Percentiles rank a stretch among this genome's conserved stretches.
These are phyloP conservation scores for Silurus asotus DNA, from an alignment of 2,113 vertebrate genomes.

Conservation along the genomic window DNA sequence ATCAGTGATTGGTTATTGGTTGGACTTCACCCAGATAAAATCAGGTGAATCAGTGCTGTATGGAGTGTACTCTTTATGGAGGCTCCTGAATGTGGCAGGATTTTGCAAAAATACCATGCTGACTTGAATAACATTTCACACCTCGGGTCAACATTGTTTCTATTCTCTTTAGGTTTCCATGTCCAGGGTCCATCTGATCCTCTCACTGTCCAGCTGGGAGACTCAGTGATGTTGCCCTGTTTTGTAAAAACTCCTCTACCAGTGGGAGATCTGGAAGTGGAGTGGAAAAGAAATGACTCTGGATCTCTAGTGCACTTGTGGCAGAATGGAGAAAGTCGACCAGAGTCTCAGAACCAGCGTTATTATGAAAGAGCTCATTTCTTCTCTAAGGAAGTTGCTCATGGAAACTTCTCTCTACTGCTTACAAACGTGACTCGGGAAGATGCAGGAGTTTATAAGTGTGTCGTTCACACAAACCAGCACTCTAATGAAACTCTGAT, in stretches of 20 bases:
- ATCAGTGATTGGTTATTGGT: neutral
- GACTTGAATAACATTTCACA: too few species aligned
- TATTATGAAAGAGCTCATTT: constrained; percentile 15
- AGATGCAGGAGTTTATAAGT: constrained; percentile 28
- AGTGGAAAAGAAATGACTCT: constrained; percentile 23
- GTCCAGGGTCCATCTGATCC: neutral
- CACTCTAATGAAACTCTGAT: neutral
- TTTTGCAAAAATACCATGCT: too few species aligned
- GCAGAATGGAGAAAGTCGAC: constrained; percentile 20
- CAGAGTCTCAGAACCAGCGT: constrained; percentile 8
- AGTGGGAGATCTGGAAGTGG: neutral
- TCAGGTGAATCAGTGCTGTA: too few species aligned
- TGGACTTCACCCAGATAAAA: too few species aligned
- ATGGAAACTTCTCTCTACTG: constrained; percentile 33
- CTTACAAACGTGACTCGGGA: neutral
- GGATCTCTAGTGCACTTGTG: constrained; percentile 27
- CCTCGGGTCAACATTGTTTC: neutral
- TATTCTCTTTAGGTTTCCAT: neutral
- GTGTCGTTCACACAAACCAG: neutral
- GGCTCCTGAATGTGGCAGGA: too few species aligned
- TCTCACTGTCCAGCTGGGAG: constrained; percentile 1
- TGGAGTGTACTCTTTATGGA: too few species aligned
- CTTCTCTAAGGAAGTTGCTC: neutral
- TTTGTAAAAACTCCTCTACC: constrained; percentile 21
- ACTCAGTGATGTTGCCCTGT: constrained; percentile 37